phyloP scores from a whole-genome alignment of 2,113 vertebrate species.

The Bos taurus region ARS-UCD2.0 NC_037348.1:22258001-22258500 shows the following conservation, averaged over 20 bases:
- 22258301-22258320: background rate
- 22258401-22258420: background rate
- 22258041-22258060: background rate
- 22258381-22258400: background rate
- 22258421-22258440: background rate
- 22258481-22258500: background rate
- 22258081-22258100: background rate
- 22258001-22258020: background rate
- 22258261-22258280: background rate
- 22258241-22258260: background rate
- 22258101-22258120: background rate
- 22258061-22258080: accelerated
- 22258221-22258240: background rate
- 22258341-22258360: background rate
- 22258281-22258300: background rate
- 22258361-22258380: background rate
- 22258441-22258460: background rate
- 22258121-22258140: background rate
- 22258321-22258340: background rate
- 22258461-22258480: background rate
- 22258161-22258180: background rate
- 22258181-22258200: background rate
- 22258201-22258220: background rate
- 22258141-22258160: background rate
- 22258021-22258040: background rate